Evolutionary conservation across 2,797 vertebrate species (phyloP), one percentile per base, ranked within the genome.

Genomic region (Protonibea diacanthus): DNA sequence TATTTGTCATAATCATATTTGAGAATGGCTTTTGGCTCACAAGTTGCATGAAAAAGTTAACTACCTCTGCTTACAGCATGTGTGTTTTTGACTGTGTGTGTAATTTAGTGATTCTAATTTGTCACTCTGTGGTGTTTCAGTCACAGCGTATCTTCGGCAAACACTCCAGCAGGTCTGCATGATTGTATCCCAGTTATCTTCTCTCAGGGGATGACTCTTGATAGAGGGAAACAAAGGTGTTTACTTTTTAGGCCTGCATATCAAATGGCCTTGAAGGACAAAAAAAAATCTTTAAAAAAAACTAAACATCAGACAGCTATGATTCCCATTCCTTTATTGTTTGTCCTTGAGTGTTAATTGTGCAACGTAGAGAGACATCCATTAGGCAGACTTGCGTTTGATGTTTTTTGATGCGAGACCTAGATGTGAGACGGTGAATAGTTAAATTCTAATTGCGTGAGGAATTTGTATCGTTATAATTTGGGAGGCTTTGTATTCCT

Each of bases 291-390:
- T 52, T n/a, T 23, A 17, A 53, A 86, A 86, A 82, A 83, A 80
- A 78, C n/a, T 23, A 84, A 66, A 68, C 83, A 91, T 88, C 80
- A 88, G 83, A 89, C 80, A 82, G 80, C 79, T 17, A 79, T 79
- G 80, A 89, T 88, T 93, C 78, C 60, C 73, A 64, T 76, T 89
- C 78, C 89, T 90, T 93, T 88, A 84, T 88, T 94, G 92, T 93
- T 93, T 93, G 93, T 94, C 92, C 93, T 94, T 94, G 93, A 93
- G 87, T 93, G 86, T 92, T 94, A 93, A 92, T 93, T 93, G 91
- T 90, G 89, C 88, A 82, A 92, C 44, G 80, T 74, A 80, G 83
- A 89, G 80, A 93, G 85, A 90, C 90, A 90, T 90, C 90, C 87
- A 93, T 93, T 92, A 90, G 85, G 75, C 86, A 84, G 81, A 57